phyloP scores from a whole-genome alignment of 2,113 vertebrate genomes.

The Anarrhichthys ocellatus region DNA sequence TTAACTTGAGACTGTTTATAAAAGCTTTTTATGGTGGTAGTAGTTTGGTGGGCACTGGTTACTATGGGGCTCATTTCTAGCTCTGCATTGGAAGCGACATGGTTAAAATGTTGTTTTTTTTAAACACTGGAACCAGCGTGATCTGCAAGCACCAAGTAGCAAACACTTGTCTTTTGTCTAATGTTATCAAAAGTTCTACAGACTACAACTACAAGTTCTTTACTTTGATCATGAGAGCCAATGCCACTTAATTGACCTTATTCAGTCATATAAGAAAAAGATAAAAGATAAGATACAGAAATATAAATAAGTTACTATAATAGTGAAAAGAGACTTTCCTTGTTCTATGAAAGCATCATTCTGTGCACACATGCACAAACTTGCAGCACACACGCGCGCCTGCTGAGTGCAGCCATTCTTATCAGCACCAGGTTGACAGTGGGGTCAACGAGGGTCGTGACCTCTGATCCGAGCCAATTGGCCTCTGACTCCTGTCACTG shows the following conservation, averaged over 20 bases:
- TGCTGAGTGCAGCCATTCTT: conserved; percentile 58
- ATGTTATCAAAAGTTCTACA: not conserved
- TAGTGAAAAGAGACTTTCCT: not conserved
- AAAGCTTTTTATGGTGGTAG: not conserved
- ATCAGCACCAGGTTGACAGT: conserved; percentile 70
- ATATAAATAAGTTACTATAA: not conserved
- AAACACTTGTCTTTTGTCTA: not conserved
- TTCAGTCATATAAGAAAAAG: not conserved
- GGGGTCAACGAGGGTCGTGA: conserved; percentile 70
- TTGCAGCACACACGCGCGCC: conserved; percentile 9
- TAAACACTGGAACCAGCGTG: not conserved
- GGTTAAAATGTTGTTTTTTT: too few relatives aligned
- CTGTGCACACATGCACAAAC: conserved; percentile 20
- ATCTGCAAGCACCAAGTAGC: not conserved
- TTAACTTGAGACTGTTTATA: not conserved
- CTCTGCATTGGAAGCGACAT: accelerated
- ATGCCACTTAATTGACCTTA: not conserved
- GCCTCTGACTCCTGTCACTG: conserved; percentile 73
- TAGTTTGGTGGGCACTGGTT: not conserved
- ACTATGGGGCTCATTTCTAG: not conserved
- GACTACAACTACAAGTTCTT: not conserved
- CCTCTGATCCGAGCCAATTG: conserved; percentile 74
- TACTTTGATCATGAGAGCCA: not conserved
- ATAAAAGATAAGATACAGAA: not conserved
- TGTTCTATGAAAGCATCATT: conserved; percentile 10